Evolutionary conservation across 1,140 invertebrate species (phyloP), one percentile per base, ranked within the genome.

Genomic region (Proctacanthus coquilletti): DNA sequence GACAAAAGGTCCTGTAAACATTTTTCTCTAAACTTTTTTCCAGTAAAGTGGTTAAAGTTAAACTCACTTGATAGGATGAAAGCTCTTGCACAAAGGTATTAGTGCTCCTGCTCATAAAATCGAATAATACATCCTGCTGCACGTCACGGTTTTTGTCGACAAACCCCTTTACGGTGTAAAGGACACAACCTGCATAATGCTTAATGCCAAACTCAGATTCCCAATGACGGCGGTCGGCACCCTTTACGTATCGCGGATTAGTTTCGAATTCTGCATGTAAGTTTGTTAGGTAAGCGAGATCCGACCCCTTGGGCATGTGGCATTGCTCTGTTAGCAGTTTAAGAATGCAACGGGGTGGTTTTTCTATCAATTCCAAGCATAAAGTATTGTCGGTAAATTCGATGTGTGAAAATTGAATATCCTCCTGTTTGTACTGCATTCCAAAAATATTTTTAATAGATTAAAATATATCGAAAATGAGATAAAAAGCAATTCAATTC

Each of bases 81-180:
- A 96, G 68, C 45, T 92, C 84, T 48, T 84, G 72, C 1, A 95
- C 80, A 60, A 93, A 93, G 15, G 77, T 71, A 53, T 91, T 89
- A 2, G 70, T 75, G 32, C 88, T 92, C 21, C 80, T 67, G 11
- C 80, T 82, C 69, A 96, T 79, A 44, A 89, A 78, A 56, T 95
- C 87, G 51, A 95, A 93, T 50, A 96, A 82, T 1, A 91, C 85
- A 52, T 95, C 89, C 57, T 95, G 91, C 53, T 93, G 88, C 0
- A 87, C 84, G 51, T 94, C 86, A 8, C 87, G 67, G 60, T 98
- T 98, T 63, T 98, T 98, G 53, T 98, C 92, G 1, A 98, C 80
- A 64, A 98, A 98, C 32, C 93, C 93, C 40, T 83, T 74, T 5
- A 88, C 80, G 18, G 74, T 74, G 64, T 98, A 98, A 8, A 81